phyloP scores from a whole-genome alignment of 1,140 invertebrate species.

The Pogonognathellus flavescens region DNA sequence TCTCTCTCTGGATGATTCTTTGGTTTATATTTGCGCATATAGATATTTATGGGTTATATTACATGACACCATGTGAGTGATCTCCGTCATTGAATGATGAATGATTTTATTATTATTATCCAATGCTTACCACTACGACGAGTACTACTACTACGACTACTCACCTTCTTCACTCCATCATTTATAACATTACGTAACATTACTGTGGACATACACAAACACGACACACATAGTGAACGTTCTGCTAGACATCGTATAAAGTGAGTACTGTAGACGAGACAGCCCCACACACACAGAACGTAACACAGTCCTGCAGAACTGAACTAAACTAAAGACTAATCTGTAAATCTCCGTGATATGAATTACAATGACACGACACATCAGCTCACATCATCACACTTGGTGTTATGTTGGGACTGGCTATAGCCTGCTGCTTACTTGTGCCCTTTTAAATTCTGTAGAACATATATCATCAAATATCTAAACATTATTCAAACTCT shows the following conservation, averaged over 20 bases:
- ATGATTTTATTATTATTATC: slow-evolving; percentile 50
- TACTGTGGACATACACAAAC: not conserved
- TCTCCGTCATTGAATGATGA: slow-evolving; percentile 46
- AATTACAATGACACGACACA: slow-evolving; percentile 50
- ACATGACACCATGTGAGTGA: slow-evolving; percentile 20
- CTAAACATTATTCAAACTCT: slow-evolving; percentile 32
- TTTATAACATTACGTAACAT: slow-evolving; percentile 10
- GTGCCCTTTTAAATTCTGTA: slow-evolving; percentile 30
- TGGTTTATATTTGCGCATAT: not conserved
- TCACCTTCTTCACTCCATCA: slow-evolving; percentile 24
- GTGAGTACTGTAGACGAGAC: not conserved
- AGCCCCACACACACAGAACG: not conserved
- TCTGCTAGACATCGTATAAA: not conserved
- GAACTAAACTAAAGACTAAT: slow-evolving; percentile 29
- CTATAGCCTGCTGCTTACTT: slow-evolving; percentile 13
- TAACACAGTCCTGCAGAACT: not conserved
- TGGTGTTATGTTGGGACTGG: slow-evolving; percentile 9
- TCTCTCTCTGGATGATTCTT: too few relatives aligned
- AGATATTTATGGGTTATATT: not conserved
- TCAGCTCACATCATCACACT: slow-evolving; percentile 45
- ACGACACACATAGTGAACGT: not conserved
- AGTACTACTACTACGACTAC: not conserved
- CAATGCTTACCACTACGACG: not conserved
- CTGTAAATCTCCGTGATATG: slow-evolving; percentile 46
- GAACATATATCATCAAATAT: slow-evolving; percentile 35